Percentiles rank a stretch among this genome's conserved stretches.
These are phyloP conservation scores for Peromyscus melanophrys DNA, from an alignment of 2,797 vertebrate genomes.

Conservation along the genomic window DNA sequence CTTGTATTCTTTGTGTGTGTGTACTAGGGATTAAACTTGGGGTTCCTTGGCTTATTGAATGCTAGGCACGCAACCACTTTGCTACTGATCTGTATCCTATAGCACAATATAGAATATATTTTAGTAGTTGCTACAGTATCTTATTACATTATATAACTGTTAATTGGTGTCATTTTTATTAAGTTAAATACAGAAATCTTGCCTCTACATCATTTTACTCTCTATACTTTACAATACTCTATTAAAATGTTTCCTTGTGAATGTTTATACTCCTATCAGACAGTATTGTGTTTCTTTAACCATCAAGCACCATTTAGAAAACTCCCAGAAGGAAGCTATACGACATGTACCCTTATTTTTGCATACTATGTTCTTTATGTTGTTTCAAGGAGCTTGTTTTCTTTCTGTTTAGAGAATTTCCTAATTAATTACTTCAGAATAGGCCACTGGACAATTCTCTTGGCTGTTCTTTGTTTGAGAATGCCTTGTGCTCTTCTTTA, in stretches of 20 bases:
- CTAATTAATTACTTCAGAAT: neutral
- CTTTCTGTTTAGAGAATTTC: neutral
- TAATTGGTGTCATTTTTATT: neutral
- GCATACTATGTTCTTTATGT: neutral
- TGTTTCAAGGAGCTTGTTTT: neutral
- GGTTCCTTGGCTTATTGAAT: neutral
- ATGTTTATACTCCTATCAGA: neutral
- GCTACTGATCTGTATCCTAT: neutral
- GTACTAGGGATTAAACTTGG: neutral
- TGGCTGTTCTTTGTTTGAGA: neutral
- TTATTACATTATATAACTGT: neutral
- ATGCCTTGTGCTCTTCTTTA: neutral
- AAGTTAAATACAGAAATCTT: conserved; percentile 44
- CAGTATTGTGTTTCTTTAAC: neutral
- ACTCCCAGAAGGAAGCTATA: neutral
- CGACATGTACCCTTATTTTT: neutral
- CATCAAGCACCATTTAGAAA: conserved; percentile 40
- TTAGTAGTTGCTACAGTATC: neutral
- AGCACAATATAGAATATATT: neutral
- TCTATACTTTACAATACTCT: neutral
- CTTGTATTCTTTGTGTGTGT: neutral
- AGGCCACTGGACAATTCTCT: neutral
- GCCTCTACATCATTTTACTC: neutral
- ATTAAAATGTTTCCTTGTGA: conserved; percentile 26
- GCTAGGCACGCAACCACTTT: neutral